phyloP scores from a whole-genome alignment of 2,113 vertebrate species.

The Corythornis cristatus region DNA sequence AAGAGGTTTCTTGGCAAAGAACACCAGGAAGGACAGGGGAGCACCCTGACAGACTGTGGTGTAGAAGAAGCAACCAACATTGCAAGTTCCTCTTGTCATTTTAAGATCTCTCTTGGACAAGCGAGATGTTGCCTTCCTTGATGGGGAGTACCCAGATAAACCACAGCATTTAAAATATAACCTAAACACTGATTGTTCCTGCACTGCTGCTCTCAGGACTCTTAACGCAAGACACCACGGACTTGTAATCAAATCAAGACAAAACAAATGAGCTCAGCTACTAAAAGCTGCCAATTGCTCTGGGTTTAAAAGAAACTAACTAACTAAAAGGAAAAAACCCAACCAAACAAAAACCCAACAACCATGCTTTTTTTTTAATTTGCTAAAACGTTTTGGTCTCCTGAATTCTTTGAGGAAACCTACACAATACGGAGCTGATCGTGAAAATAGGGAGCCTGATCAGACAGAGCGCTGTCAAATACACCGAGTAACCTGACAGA shows the following conservation, averaged over 20 bases:
- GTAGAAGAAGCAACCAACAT: not conserved
- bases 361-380: not conserved
- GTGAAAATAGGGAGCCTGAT: not conserved
- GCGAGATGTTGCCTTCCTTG: not conserved
- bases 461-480: not conserved
- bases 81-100: not conserved
- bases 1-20: not conserved
- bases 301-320: not conserved
- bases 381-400: not conserved
- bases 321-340: not conserved
- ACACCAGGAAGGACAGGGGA: not conserved
- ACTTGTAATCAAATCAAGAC: not conserved
- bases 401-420: not conserved
- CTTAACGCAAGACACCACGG: not conserved
- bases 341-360: too few species aligned
- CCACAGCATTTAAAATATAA: not conserved
- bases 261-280: not conserved
- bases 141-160: not conserved
- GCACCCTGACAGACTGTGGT: rapidly evolving
- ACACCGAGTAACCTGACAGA: not conserved
- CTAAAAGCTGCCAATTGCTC: not conserved
- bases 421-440: not conserved
- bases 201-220: too few species aligned
- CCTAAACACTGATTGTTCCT: not conserved
- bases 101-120: not conserved